Conservation (phyloP, 2,113 vertebrate species). For the Arenaria interpres region DNA sequence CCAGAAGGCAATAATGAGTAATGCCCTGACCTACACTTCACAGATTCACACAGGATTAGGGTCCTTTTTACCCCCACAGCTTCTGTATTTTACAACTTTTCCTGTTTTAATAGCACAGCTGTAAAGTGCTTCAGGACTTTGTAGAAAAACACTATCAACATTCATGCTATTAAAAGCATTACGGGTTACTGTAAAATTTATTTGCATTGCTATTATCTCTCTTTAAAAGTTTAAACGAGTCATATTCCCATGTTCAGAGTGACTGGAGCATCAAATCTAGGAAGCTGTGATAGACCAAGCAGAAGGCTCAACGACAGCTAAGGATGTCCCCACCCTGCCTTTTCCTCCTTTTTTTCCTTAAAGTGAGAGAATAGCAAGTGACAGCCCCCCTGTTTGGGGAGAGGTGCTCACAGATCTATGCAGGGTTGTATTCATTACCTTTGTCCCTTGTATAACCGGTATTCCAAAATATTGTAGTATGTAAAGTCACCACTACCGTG, state of each 20-base stretch:
- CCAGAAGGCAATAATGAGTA: not conserved
- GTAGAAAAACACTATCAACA: slow-evolving; percentile 54
- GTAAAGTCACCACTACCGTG: not conserved
- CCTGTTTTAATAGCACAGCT: slow-evolving; percentile 40
- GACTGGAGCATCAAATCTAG: not conserved
- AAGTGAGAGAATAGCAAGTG: not conserved
- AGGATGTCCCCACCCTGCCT: not conserved
- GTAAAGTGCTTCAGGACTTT: slow-evolving; percentile 43
- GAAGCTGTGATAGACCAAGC: not conserved
- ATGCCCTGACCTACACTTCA: not conserved
- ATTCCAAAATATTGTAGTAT: not conserved
- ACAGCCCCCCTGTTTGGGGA: not conserved
- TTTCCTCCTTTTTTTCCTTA: not conserved
- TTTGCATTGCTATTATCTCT: slow-evolving; percentile 33
- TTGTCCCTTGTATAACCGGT: not conserved
- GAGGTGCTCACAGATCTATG: rapidly evolving
- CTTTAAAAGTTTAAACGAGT: slow-evolving; percentile 34
- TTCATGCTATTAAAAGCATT: slow-evolving; percentile 56
- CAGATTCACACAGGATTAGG: not conserved
- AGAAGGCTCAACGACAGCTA: not conserved
- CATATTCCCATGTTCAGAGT: not conserved
- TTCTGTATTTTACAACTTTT: slow-evolving; percentile 52
- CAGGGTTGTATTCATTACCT: not conserved
- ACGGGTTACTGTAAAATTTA: slow-evolving; percentile 57
- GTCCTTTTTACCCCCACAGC: not conserved